Evolutionary conservation across 2,113 vertebrate species (phyloP).

Genomic region (Chloropsis hardwickii): DNA sequence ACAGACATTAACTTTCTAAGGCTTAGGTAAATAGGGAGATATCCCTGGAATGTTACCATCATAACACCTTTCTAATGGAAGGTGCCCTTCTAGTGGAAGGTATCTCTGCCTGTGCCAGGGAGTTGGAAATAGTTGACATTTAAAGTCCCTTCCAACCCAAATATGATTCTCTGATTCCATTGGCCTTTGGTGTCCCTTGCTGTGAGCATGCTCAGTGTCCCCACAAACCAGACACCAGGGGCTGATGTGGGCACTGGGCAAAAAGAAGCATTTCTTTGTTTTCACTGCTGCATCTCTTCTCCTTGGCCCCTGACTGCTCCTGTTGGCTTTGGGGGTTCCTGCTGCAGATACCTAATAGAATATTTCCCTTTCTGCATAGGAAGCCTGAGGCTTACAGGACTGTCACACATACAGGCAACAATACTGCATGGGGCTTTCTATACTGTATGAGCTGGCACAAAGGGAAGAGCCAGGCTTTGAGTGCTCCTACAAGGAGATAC

Average conservation of each 20-base stretch:
- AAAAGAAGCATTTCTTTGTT: neutral
- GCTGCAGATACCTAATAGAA: fast-evolving
- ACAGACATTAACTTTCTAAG: neutral
- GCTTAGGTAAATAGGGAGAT: neutral
- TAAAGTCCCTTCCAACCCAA: neutral
- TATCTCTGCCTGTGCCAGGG: neutral
- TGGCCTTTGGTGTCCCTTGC: neutral
- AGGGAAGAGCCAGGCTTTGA: neutral
- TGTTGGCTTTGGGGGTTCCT: neutral
- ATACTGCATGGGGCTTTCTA: neutral
- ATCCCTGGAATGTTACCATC: neutral
- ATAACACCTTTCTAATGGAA: neutral
- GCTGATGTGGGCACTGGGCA: neutral
- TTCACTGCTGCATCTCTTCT: neutral
- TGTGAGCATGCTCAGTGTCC: fast-evolving
- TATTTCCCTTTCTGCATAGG: neutral
- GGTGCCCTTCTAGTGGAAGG: neutral
- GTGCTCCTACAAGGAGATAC: neutral
- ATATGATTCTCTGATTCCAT: neutral
- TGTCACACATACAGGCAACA: neutral
- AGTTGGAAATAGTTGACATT: neutral
- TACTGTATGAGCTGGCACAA: neutral
- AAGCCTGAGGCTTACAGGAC: fast-evolving
- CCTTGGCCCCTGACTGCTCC: neutral
- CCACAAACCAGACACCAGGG: neutral